These are phyloP conservation scores for Vulpes lagopus DNA, from an alignment of 2,113 vertebrate species.

Conservation along the genomic window DNA sequence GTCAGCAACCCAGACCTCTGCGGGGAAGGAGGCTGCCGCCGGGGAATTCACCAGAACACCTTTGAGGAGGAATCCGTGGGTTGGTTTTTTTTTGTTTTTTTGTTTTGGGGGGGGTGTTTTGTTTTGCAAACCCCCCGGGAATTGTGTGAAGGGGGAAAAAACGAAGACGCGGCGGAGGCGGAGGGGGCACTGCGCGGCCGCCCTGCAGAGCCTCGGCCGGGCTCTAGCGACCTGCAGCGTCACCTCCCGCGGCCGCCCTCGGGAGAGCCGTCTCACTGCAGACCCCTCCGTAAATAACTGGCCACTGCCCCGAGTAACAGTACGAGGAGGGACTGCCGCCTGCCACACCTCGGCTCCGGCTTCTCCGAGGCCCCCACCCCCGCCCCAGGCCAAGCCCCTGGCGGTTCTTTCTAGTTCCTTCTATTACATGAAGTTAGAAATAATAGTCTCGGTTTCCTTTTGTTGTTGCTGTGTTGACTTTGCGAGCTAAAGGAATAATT, in stretches of 20 bases:
- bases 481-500: constrained; percentile 23
- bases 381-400: not conserved
- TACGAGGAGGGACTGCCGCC: not conserved
- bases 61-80: constrained; percentile 36
- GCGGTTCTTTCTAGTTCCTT: not conserved
- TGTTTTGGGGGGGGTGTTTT: not conserved
- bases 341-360: not conserved
- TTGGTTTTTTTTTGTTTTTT: constrained; percentile 27
- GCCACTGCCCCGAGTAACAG: not conserved
- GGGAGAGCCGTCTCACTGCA: too few species aligned
- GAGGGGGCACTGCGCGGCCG: not conserved
- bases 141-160: not conserved
- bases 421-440: not conserved
- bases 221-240: not conserved
- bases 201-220: not conserved
- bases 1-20: not conserved
- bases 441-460: not conserved
- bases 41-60: not conserved
- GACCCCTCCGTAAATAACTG: too few species aligned
- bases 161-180: not conserved
- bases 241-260: not conserved
- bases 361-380: not conserved
- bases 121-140: not conserved
- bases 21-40: constrained; percentile 24
- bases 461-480: not conserved